Percentiles rank a stretch among this genome's conserved stretches.
Evolutionary conservation across 2,113 vertebrate genomes (phyloP).

Genomic region (Cairina moschata): DNA sequence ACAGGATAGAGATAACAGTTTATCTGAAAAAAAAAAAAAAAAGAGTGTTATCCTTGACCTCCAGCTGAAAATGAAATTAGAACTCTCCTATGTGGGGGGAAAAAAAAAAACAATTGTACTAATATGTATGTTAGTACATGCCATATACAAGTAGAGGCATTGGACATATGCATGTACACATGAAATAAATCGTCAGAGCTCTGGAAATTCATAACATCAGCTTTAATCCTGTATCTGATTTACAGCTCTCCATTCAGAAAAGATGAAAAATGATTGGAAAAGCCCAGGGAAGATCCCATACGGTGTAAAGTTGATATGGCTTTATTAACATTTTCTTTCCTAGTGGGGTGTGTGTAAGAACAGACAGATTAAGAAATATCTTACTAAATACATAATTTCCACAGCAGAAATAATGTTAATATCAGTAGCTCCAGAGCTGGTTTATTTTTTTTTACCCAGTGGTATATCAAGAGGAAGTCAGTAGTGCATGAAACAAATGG

Average conservation of each 20-base stretch:
- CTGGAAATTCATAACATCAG: neutral
- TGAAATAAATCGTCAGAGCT: neutral
- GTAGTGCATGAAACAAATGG: neutral
- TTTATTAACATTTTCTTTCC: neutral
- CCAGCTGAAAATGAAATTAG: neutral
- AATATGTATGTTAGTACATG: neutral
- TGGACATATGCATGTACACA: neutral
- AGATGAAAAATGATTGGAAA: neutral
- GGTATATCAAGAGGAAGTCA: neutral
- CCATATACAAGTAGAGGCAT: neutral
- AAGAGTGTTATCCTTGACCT: neutral
- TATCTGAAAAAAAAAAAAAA: neutral
- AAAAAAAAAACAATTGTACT: neutral
- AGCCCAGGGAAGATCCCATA: neutral
- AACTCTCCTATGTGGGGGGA: neutral
- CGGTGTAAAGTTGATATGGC: neutral
- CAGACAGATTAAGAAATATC: neutral
- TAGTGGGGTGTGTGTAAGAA: neutral
- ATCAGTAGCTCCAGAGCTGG: neutral
- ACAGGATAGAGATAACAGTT: accelerated
- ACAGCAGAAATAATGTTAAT: neutral
- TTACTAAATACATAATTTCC: neutral
- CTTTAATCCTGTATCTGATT: neutral
- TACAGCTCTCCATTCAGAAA: neutral
- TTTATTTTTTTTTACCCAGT: neutral